Evolutionary conservation across 2,888 invertebrate species (phyloP).

Genomic region (Conistra vaccinii): DNA sequence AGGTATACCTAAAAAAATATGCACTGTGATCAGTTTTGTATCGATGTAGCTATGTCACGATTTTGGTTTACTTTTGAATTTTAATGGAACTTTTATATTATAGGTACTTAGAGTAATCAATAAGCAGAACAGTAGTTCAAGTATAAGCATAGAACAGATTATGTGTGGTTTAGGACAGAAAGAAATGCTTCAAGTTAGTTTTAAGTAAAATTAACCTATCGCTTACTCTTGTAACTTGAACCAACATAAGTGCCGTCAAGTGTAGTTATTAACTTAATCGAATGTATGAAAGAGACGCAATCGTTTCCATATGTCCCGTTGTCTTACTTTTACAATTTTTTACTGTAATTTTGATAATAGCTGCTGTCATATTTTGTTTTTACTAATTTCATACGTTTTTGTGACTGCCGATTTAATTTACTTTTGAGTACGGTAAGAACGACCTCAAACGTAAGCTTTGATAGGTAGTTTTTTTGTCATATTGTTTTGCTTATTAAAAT

Average conservation of each 20-base stretch:
- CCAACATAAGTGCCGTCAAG: conserved; percentile 65
- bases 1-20: not conserved
- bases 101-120: not conserved
- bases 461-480: not conserved
- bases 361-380: conserved; percentile 36
- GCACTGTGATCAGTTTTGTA: not conserved
- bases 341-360: conserved; percentile 31
- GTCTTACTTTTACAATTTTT: conserved; percentile 70
- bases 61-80: conserved; percentile 6
- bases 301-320: conserved; percentile 74
- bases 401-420: not conserved
- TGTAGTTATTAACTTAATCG: conserved; percentile 78
- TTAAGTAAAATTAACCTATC: not conserved
- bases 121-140: not conserved
- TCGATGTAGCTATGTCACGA: conserved; percentile 18
- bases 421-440: not conserved
- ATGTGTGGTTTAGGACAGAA: not conserved
- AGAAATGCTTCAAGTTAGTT: not conserved
- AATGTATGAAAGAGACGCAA: conserved; percentile 77
- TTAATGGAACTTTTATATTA: not conserved
- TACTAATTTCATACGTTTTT: conserved; percentile 21
- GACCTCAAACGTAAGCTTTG: not conserved
- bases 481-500: conserved; percentile 17
- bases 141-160: not conserved
- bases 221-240: conserved; percentile 56